Conservation (phyloP, 2,888 invertebrate species). For the Calliphora vomitoria region DNA sequence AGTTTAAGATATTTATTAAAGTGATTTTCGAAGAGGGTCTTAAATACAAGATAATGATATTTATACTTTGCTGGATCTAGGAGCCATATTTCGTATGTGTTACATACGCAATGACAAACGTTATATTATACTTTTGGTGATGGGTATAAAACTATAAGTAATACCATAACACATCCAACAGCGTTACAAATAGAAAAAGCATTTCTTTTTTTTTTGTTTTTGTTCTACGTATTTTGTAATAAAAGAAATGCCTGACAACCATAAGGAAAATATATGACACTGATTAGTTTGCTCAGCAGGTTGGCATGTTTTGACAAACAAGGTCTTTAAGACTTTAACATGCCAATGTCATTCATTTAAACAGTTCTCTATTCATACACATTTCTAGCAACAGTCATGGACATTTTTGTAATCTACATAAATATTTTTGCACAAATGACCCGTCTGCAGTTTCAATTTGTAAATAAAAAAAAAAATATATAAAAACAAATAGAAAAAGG, state of each 20-base stretch:
- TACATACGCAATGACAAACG: too few relatives aligned
- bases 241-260: background rate
- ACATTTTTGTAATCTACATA: background rate
- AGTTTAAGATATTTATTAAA: too few relatives aligned
- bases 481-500: background rate
- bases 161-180: background rate
- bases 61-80: too few relatives aligned
- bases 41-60: too few relatives aligned
- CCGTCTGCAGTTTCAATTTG: slow-evolving; percentile 26
- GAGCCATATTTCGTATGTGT: too few relatives aligned
- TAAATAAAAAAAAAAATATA: slow-evolving; percentile 12
- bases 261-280: slow-evolving; percentile 15
- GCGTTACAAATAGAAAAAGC: background rate
- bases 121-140: too few relatives aligned
- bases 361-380: background rate
- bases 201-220: background rate
- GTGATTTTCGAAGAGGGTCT: too few relatives aligned
- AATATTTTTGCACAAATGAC: slow-evolving; percentile 27
- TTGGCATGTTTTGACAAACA: slow-evolving; percentile 34
- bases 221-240: background rate
- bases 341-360: slow-evolving; percentile 22
- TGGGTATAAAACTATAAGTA: too few relatives aligned
- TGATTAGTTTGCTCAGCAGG: slow-evolving; percentile 62
- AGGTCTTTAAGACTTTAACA: background rate
- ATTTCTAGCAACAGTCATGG: background rate